Percentiles rank a stretch among this genome's conserved stretches.
Conservation (phyloP, 2,888 invertebrate species). For the Minunthozetes semirufus region DNA sequence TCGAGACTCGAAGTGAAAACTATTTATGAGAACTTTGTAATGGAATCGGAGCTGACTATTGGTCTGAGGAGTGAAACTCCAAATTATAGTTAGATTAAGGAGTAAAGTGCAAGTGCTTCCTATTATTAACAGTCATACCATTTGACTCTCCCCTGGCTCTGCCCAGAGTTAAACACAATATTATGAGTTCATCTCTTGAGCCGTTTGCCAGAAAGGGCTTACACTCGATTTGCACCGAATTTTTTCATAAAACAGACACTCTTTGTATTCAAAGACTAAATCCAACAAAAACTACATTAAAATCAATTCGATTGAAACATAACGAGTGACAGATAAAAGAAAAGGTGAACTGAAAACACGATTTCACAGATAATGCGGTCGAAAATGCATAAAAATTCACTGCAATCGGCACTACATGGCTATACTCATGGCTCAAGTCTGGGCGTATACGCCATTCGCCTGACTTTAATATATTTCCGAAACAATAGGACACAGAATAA, state of each 20-base stretch:
- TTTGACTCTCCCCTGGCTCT: background rate
- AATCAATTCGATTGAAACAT: conserved; percentile 4
- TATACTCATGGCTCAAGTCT: background rate
- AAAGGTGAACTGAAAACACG: conserved; percentile 5
- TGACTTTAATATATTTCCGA: background rate
- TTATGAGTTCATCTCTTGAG: background rate
- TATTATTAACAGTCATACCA: background rate
- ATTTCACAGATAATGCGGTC: conserved; percentile 2
- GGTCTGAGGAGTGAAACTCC: background rate
- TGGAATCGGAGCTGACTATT: background rate
- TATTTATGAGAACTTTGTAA: background rate
- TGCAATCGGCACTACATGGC: background rate
- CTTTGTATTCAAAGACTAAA: too few relatives aligned
- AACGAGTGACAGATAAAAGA: background rate
- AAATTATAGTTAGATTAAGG: conserved; percentile 16
- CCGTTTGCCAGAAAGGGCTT: background rate
- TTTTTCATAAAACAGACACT: background rate
- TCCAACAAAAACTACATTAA: background rate
- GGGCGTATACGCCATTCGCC: background rate
- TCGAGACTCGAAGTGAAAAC: background rate
- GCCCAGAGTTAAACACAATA: background rate
- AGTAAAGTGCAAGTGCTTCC: background rate
- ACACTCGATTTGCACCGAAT: background rate
- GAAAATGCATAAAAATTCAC: background rate
- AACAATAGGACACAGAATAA: background rate